Conservation (phyloP, 2,888 invertebrate species). For the Ischnura elegans region DNA sequence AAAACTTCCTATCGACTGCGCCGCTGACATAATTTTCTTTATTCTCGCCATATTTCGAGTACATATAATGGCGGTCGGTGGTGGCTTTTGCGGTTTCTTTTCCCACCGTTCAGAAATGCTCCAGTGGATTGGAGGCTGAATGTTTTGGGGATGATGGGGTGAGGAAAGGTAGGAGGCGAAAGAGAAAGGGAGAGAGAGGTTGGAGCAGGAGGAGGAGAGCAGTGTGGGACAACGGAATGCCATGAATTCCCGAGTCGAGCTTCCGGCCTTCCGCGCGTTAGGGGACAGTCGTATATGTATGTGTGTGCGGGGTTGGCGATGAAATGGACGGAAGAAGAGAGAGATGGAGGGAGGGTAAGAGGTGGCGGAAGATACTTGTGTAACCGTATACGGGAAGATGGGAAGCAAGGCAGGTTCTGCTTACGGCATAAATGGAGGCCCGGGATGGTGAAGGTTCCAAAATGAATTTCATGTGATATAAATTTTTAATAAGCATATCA, state of each 20-base stretch:
- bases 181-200: background rate
- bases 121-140: too few relatives aligned
- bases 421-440: background rate
- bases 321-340: background rate
- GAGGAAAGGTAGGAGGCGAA: background rate
- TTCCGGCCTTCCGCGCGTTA: constrained; percentile 11
- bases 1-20: too few relatives aligned
- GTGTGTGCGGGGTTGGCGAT: background rate
- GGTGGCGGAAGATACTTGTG: background rate
- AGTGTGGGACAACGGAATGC: constrained; percentile 23
- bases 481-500: too few relatives aligned
- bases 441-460: background rate
- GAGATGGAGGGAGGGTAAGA: background rate
- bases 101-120: too few relatives aligned
- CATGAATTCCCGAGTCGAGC: constrained; percentile 48
- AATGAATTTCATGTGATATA: too few relatives aligned
- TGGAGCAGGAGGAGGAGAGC: background rate
- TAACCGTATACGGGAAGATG: background rate
- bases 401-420: background rate
- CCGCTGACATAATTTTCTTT: too few relatives aligned
- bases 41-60: too few relatives aligned
- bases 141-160: too few relatives aligned
- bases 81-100: too few relatives aligned
- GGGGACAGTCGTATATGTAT: background rate
- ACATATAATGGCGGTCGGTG: too few relatives aligned